These are phyloP conservation scores for Mayetiola destructor DNA, from an alignment of 2,888 invertebrate genomes.

Conservation along the genomic window DNA sequence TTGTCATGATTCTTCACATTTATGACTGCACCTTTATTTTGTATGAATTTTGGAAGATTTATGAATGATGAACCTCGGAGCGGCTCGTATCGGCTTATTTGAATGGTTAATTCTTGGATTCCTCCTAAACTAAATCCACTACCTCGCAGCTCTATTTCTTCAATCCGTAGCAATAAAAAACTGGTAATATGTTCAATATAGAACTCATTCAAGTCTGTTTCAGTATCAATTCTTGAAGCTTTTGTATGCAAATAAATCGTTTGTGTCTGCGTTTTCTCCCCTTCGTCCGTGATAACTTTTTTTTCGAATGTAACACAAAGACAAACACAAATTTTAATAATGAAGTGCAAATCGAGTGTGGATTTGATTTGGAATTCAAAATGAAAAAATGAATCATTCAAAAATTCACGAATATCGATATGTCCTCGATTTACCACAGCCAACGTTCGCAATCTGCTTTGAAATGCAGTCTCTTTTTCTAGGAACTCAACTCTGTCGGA, in stretches of 20 bases:
- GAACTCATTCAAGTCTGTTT: neutral
- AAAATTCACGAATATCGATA: neutral
- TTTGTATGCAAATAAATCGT: neutral
- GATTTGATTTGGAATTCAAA: neutral
- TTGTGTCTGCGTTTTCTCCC: neutral
- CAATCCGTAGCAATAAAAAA: neutral
- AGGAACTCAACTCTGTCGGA: neutral
- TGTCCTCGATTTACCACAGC: neutral
- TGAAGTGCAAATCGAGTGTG: neutral
- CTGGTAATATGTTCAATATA: neutral
- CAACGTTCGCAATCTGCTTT: neutral
- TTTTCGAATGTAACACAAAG: neutral
- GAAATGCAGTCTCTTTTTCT: neutral
- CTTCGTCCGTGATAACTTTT: neutral
- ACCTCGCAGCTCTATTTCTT: neutral
- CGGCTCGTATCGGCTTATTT: neutral
- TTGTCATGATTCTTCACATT: neutral
- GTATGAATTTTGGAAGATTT: neutral
- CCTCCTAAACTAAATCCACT: neutral
- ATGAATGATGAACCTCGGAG: neutral
- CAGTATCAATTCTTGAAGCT: neutral
- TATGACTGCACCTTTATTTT: neutral
- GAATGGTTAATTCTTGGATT: neutral
- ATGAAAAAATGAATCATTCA: neutral
- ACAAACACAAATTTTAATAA: neutral